These are phyloP conservation scores for Podarcis cretensis DNA, from an alignment of 2,113 vertebrate genomes.

Conservation along the genomic window DNA sequence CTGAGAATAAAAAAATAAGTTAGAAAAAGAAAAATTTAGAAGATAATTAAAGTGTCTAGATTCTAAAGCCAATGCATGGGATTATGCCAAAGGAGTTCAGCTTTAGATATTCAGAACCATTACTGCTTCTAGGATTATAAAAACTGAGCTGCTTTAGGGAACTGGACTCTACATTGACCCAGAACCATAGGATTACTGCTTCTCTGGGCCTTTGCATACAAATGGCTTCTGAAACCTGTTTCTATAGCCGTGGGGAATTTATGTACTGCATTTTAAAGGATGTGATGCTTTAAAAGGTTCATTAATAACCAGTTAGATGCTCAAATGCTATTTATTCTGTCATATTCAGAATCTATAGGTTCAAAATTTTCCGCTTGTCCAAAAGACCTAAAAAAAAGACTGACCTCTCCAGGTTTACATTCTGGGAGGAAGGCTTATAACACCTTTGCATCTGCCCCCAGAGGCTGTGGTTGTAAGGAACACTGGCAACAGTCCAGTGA, in stretches of 20 bases:
- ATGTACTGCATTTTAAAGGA: not conserved
- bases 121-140: not conserved
- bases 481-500: too few species aligned
- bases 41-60: not conserved
- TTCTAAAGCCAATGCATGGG: not conserved
- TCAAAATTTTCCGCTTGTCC: not conserved
- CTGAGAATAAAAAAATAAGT: constrained; percentile 58
- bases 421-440: too few species aligned
- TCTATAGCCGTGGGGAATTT: not conserved
- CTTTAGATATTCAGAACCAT: not conserved
- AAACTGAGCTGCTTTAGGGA: not conserved
- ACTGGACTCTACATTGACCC: not conserved
- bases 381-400: not conserved
- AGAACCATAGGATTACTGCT: not conserved
- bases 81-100: not conserved
- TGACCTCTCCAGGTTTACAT: not conserved
- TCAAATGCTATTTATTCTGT: not conserved
- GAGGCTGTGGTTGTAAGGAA: not conserved
- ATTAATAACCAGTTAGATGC: not conserved
- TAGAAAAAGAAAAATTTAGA: not conserved
- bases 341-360: not conserved
- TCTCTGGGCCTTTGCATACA: not conserved
- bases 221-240: not conserved
- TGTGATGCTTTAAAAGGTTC: not conserved
- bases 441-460: not conserved